Evolutionary conservation across 2,888 invertebrate genomes (phyloP).

Genomic region (Diarsia dahlii): DNA sequence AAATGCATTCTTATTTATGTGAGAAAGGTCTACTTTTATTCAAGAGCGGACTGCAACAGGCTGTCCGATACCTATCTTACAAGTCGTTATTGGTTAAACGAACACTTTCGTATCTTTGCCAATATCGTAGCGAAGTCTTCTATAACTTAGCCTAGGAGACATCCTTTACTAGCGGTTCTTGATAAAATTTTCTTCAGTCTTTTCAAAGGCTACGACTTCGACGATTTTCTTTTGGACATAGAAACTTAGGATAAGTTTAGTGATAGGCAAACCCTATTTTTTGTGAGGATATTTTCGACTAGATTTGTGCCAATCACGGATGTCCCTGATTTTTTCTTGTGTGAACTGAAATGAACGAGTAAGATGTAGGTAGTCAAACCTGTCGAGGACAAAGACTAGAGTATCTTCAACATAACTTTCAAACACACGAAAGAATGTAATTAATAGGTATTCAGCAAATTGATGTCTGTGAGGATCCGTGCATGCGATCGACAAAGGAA

Average conservation of each 20-base stretch:
- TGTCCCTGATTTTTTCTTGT: conserved; percentile 24
- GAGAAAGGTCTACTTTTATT: conserved; percentile 27
- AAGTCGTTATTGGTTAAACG: conserved; percentile 45
- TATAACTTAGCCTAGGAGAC: conserved; percentile 38
- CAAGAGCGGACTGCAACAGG: conserved; percentile 41
- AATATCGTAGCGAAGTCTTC: conserved; percentile 32
- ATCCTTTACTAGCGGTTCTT: conserved; percentile 19
- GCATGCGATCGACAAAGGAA: conserved; percentile 48
- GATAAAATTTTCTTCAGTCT: conserved; percentile 39
- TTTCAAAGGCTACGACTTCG: conserved; percentile 29
- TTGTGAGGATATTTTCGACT: conserved; percentile 8
- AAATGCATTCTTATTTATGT: conserved; percentile 44
- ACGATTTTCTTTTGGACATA: conserved; percentile 7
- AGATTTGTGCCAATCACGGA: conserved; percentile 29
- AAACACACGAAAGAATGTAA: conserved; percentile 56
- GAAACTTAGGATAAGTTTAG: conserved; percentile 21
- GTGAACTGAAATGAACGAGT: conserved; percentile 11
- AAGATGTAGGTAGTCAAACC: conserved; percentile 15
- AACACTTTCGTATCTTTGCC: conserved; percentile 33
- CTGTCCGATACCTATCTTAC: conserved; percentile 42
- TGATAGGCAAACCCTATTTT: conserved; percentile 31
- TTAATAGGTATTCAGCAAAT: conserved; percentile 61
- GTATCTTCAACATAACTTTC: conserved; percentile 27
- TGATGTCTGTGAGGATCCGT: conserved; percentile 43
- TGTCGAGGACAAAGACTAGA: conserved; percentile 15